Evolutionary conservation across 2,888 invertebrate genomes (phyloP), one percentile per base, ranked within the genome.

Genomic region (Diaprepes abbreviatus): DNA sequence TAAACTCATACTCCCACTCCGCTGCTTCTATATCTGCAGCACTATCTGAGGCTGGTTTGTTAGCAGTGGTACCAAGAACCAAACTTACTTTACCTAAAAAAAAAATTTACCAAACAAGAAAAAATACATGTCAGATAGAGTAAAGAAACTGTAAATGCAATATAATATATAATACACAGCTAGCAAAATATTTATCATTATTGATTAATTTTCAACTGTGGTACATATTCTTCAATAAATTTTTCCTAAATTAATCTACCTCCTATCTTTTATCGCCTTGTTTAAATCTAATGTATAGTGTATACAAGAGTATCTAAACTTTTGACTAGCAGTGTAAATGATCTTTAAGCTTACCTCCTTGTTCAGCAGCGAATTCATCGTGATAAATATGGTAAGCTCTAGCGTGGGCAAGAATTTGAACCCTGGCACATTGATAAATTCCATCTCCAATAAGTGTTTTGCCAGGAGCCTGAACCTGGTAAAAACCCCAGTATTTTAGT

Each of bases 351-450:
- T 64, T 19, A 77, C 79, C 79, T 31, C 70, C 70, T 60, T 80
- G 79, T 1, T 28, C 50, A 0, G 71, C 2, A 28, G 81, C 81
- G 74, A 85, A 88, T 69, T 83, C 80, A 2, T 77, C 67, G 21
- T 84, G 76, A 72, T 85, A 86, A 31, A 86, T 79, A 58, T 81
- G 81, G 66, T 84, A 86, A 7, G 79, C 83, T 28, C 65, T 76
- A 0, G 85, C 86, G 75, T 89, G 89, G 0, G 88, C 84, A 63
- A 71, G 73, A n/a, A 82, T 77, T 73, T 81, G 55, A 54, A 77
- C 79, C 60, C 91, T 89, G 0, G 84, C 86, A 50, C 89, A 89
- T 72, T 87, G 74, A 77, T 92, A 92, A 67, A 87, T 87, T 14
- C 69, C 71, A 45, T 52, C 60, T 9, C 66, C 71, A 60, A 66